phyloP scores from a whole-genome alignment of 2,888 invertebrate species.

The Volucella inanis region DNA sequence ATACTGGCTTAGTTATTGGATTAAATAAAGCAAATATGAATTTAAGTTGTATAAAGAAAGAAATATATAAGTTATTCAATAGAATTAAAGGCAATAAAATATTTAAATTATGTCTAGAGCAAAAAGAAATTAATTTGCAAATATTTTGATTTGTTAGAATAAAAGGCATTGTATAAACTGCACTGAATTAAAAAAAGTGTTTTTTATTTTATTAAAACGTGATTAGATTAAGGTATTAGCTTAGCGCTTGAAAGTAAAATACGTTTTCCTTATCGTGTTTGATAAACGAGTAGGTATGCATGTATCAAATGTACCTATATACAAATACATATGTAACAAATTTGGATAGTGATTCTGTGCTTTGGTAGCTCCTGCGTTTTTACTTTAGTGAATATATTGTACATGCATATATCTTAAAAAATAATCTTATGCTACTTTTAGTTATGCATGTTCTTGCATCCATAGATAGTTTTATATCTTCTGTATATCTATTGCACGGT shows the following conservation, averaged over 20 bases:
- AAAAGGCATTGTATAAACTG: conserved; percentile 28
- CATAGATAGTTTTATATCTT: no score
- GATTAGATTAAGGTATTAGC: conserved; percentile 4
- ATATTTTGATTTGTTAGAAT: conserved; percentile 46
- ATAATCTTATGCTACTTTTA: no score
- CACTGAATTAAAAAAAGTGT: background rate
- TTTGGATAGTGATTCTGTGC: background rate
- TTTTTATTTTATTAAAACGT: conserved; percentile 20
- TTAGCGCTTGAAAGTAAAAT: conserved; percentile 22
- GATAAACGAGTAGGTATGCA: no score
- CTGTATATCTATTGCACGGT: no score
- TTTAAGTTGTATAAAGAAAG: background rate
- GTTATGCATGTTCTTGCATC: no score
- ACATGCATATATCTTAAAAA: no score
- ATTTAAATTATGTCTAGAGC: conserved; percentile 19
- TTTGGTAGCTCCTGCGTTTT: background rate
- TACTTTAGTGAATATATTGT: no score
- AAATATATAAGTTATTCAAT: background rate
- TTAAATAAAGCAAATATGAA: conserved; percentile 19
- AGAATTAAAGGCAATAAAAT: conserved; percentile 1
- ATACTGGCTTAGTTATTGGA: conserved; percentile 12
- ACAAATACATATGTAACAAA: no score
- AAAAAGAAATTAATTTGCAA: conserved; percentile 33
- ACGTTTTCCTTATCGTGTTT: conserved; percentile 6
- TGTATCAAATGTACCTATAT: no score